Evolutionary conservation across 1,140 invertebrate genomes (phyloP), one percentile per base, ranked within the genome.

Genomic region (Holotrichia oblita): DNA sequence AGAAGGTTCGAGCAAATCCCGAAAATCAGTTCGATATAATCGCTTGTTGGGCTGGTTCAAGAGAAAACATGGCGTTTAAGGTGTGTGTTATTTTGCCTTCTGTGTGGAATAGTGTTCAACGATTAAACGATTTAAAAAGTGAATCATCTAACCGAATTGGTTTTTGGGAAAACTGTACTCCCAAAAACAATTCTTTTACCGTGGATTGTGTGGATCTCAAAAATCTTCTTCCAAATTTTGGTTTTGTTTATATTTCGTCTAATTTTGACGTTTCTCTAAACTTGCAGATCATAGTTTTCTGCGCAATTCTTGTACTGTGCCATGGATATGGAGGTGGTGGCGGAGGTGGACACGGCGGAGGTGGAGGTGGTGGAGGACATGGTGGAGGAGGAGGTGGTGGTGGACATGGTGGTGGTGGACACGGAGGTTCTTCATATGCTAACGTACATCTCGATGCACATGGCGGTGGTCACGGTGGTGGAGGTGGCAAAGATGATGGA

Each of bases 401-500:
- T 22, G 61, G 59, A n/a, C 6, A 14, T 6, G 22, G 27, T 34
- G 10, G 17, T 9, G 61, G 61, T 12, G 61, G 61, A 34, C 61
- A 69, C 17, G 61, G 61, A 17, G 61, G 61, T 69, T 9, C 61
- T 9, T 69, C 61, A 9, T 69, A 69, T 12, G 61, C 61, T 2
- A 69, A 69, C 22, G 22, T 20, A 17, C 61, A 69, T 20, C 27
- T 69, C 9, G 61, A 69, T 24, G 20, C 61, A 17, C 61, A 24
- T 12, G 61, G 61, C 9, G 61, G 61, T 69, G 61, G 61, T 69
- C 20, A 34, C 10, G 61, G 61, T 69, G 61, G 61, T 2, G 61
- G 61, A 10, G 61, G 61, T 7, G 61, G 61, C 3, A 69, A 69
- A 69, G 61, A 69, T 69, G 61, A 69, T 34, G 61, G 61, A 2